Evolutionary conservation across 2,797 vertebrate genomes (phyloP).

Genomic region (Rallus crepitans): DNA sequence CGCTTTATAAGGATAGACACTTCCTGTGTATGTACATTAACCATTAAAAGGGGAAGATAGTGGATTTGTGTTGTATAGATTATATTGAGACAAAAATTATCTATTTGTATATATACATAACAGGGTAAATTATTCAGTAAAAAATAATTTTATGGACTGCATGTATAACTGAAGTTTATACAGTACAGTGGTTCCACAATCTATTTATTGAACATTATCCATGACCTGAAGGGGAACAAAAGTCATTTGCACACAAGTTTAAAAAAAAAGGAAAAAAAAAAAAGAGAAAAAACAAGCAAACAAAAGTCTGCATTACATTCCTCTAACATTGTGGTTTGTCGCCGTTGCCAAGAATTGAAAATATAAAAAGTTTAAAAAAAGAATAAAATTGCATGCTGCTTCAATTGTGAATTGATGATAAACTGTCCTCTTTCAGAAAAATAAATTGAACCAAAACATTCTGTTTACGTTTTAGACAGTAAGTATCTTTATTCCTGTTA

Average conservation of each 20-base stretch:
- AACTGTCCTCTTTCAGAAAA: conserved; percentile 93
- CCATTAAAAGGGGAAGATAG: conserved; percentile 99
- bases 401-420: conserved; percentile 98
- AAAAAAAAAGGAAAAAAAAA: conserved; percentile 66
- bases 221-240: conserved; percentile 98
- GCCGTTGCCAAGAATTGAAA: conserved; percentile 98
- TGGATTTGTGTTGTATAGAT: conserved; percentile 97
- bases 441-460: conserved; percentile 95
- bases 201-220: conserved; percentile 99
- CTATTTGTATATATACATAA: conserved; percentile 99
- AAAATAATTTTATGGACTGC: conserved; percentile 99
- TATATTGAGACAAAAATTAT: conserved; percentile 99
- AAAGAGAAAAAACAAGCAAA: conserved; percentile 42
- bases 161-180: conserved; percentile 99
- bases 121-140: conserved; percentile 99
- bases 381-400: conserved; percentile 99
- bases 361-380: conserved; percentile 84
- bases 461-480: conserved; percentile 98
- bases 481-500: conserved; percentile 94
- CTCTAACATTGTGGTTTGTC: conserved; percentile 98
- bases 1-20: conserved; percentile 99
- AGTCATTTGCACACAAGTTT: conserved; percentile 98
- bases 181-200: conserved; percentile 99
- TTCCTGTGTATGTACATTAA: conserved; percentile 99
- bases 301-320: conserved; percentile 94